Percentiles rank a stretch among this genome's conserved stretches.
phyloP scores from a whole-genome alignment of 2,113 vertebrate species.

The Brachypteracias leptosomus region DNA sequence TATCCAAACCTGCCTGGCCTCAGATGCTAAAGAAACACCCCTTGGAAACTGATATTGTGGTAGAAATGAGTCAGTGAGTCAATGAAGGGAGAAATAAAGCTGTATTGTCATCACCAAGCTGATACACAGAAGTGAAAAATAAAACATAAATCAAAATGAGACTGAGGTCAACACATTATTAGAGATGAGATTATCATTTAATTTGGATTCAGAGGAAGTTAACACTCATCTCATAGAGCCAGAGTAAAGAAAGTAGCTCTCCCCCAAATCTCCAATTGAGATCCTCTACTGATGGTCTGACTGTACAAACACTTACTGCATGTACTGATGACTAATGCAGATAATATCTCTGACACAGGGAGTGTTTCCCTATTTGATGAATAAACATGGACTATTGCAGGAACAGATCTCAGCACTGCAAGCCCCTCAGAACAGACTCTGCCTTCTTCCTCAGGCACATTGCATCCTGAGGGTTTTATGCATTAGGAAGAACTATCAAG shows the following conservation, averaged over 20 bases:
- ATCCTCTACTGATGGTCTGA: not conserved
- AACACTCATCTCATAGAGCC: not conserved
- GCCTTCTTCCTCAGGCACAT: not conserved
- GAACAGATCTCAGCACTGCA: not conserved
- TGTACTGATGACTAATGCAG: not conserved
- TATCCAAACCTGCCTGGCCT: not conserved
- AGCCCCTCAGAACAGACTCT: not conserved
- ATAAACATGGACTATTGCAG: not conserved
- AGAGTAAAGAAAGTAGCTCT: not conserved
- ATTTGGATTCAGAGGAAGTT: not conserved
- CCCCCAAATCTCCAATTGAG: not conserved
- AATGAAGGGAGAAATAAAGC: not conserved
- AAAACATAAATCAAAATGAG: not conserved
- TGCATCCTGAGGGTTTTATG: not conserved
- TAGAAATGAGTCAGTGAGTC: not conserved
- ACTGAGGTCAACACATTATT: not conserved
- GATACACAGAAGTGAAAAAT: not conserved
- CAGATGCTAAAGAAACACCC: not conserved
- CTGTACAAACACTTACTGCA: not conserved
- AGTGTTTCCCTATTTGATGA: not conserved
- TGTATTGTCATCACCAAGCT: not conserved
- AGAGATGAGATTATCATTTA: not conserved
- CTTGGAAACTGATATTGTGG: not conserved
- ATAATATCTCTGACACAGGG: not conserved
- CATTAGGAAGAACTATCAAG: not conserved